Conservation (phyloP, 2,888 invertebrate genomes). For the Metellina segmentata region DNA sequence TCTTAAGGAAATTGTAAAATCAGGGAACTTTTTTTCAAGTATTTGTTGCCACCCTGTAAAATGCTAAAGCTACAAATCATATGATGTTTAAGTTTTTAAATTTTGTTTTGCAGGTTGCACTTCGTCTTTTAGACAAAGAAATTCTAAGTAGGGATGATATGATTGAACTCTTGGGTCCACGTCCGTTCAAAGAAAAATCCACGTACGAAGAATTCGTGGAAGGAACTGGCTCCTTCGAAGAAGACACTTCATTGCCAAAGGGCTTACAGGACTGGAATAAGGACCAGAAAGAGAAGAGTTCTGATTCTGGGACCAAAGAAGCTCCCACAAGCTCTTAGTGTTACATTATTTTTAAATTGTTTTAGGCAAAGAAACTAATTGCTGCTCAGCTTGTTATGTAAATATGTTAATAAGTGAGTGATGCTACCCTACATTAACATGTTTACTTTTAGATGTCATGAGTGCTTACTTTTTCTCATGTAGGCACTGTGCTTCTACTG, state of each 20-base stretch:
- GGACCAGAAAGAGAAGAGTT: conserved; percentile 26
- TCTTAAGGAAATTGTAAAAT: too few species aligned
- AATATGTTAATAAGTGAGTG: neutral
- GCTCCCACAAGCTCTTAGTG: conserved; percentile 58
- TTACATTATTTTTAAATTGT: conserved; percentile 5
- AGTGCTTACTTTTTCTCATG: neutral
- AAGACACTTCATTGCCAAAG: conserved; percentile 95
- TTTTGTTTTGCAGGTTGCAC: conserved; percentile 87
- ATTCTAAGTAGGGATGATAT: conserved; percentile 97
- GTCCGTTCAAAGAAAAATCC: conserved; percentile 99
- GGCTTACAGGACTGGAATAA: conserved; percentile 96
- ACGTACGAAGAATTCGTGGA: conserved; percentile 99
- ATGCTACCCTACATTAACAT: neutral
- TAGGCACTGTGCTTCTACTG: neutral
- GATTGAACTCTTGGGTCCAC: conserved; percentile 95
- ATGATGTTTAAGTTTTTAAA: neutral
- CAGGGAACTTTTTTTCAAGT: too few species aligned
- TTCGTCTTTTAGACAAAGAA: conserved; percentile 94
- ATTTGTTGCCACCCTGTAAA: too few species aligned
- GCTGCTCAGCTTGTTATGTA: neutral
- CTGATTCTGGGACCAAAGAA: conserved; percentile 43
- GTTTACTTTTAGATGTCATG: neutral
- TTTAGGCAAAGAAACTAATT: neutral
- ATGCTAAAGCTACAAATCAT: too few species aligned
- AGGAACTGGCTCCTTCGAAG: conserved; percentile 98